Percentiles rank a stretch among this genome's conserved stretches.
Conservation (phyloP, 1,140 invertebrate genomes). For the Drosophila prosaltans region DNA sequence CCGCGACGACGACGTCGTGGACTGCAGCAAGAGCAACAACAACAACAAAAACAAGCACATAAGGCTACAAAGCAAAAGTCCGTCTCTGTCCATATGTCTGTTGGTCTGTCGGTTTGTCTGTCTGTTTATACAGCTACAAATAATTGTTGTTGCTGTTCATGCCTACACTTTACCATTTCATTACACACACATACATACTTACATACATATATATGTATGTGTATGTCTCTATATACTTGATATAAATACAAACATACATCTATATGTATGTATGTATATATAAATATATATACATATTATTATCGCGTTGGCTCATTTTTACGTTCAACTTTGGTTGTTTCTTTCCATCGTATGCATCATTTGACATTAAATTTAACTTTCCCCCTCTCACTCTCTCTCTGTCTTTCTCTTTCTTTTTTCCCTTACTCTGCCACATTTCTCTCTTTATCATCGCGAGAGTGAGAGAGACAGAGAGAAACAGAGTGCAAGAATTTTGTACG, state of each 20-base stretch:
- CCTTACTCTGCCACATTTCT: not conserved
- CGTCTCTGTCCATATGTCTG: constrained; percentile 13
- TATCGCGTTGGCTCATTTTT: constrained; percentile 19
- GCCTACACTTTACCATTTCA: constrained; percentile 50
- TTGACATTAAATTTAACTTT: constrained; percentile 23
- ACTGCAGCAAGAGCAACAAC: not conserved
- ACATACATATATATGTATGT: not conserved
- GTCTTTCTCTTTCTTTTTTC: not conserved
- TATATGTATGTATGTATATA: not conserved
- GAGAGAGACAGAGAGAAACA: not conserved
- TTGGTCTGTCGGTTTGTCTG: constrained; percentile 4
- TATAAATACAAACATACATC: not conserved
- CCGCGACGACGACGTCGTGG: constrained; percentile 10
- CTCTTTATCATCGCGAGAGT: not conserved
- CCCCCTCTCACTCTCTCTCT: constrained; percentile 6
- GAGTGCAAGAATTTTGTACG: not conserved
- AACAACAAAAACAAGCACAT: not conserved
- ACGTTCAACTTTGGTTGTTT: constrained; percentile 16
- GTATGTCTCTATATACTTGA: not conserved
- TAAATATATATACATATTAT: constrained; percentile 11
- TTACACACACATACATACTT: constrained; percentile 27
- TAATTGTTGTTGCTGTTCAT: constrained; percentile 39
- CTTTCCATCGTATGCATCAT: constrained; percentile 11
- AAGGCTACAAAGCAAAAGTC: constrained; percentile 29
- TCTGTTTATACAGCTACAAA: constrained; percentile 29